Conservation (phyloP, 1,140 invertebrate species). For the Neuroterus valhalla region DNA sequence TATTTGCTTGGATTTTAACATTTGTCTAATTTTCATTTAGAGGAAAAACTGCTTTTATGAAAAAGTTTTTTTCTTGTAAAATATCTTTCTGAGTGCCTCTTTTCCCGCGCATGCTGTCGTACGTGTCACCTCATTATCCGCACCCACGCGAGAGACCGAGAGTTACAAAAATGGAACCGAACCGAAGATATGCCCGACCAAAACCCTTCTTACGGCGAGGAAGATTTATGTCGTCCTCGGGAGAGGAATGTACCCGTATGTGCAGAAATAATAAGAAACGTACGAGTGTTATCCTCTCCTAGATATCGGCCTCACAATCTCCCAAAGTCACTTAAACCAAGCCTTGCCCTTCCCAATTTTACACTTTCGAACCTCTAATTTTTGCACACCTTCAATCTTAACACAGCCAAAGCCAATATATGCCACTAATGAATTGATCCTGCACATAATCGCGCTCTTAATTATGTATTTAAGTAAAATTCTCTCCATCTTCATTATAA, state of each 20-base stretch:
- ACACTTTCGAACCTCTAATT: conserved; percentile 19
- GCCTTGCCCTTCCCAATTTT: conserved; percentile 32
- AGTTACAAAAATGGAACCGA: background rate
- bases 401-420: too few relatives aligned
- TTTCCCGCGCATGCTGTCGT: conserved; percentile 11
- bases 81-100: too few relatives aligned
- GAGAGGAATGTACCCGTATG: conserved; percentile 28
- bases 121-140: conserved; percentile 52
- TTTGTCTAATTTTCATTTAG: too few relatives aligned
- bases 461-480: conserved; percentile 57
- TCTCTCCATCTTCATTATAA: conserved; percentile 41
- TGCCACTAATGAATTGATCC: conserved; percentile 55
- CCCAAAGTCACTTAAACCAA: conserved; percentile 44
- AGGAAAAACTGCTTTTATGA: too few relatives aligned
- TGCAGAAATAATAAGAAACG: conserved; percentile 47
- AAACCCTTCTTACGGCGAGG: background rate
- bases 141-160: conserved; percentile 36
- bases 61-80: too few relatives aligned
- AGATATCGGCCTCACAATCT: conserved; percentile 53
- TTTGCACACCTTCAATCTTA: conserved; percentile 34
- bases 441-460: conserved; percentile 35
- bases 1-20: too few relatives aligned
- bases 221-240: conserved; percentile 20
- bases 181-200: background rate
- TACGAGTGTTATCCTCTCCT: conserved; percentile 36